Conservation (phyloP, 2,797 vertebrate species). For the Syngnathus acus region DNA sequence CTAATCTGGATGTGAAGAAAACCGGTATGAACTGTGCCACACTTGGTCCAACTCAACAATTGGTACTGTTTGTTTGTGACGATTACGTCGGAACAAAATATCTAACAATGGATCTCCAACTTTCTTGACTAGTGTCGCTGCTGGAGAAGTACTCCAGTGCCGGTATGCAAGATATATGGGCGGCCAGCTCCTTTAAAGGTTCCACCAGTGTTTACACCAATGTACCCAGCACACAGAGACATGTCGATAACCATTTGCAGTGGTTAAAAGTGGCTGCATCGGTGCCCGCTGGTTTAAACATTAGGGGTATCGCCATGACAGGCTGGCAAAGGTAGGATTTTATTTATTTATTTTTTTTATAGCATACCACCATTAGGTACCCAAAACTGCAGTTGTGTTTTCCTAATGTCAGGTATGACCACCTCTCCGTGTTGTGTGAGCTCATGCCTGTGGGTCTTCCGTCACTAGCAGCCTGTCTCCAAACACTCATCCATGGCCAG, state of each 20-base stretch:
- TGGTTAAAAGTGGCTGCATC: constrained; percentile 81
- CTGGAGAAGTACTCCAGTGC: constrained; percentile 79
- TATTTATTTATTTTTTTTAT: too few species aligned
- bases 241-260: constrained; percentile 82
- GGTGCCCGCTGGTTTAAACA: constrained; percentile 39
- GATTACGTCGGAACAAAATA: background rate
- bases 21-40: constrained; percentile 67
- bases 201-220: constrained; percentile 79
- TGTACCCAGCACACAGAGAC: constrained; percentile 78
- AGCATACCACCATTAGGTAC: background rate
- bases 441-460: constrained; percentile 86
- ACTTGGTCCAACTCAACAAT: background rate
- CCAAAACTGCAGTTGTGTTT: background rate
- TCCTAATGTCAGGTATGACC: constrained; percentile 56
- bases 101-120: background rate
- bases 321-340: constrained; percentile 89
- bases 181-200: constrained; percentile 93
- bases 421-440: constrained; percentile 92
- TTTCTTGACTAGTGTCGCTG: constrained; percentile 68
- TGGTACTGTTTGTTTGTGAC: background rate
- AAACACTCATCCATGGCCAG: constrained; percentile 75
- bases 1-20: constrained; percentile 73
- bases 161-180: constrained; percentile 82
- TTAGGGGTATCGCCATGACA: constrained; percentile 84
- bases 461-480: constrained; percentile 84